Evolutionary conservation across 2,888 invertebrate species (phyloP).

Genomic region (Netelia inedita): DNA sequence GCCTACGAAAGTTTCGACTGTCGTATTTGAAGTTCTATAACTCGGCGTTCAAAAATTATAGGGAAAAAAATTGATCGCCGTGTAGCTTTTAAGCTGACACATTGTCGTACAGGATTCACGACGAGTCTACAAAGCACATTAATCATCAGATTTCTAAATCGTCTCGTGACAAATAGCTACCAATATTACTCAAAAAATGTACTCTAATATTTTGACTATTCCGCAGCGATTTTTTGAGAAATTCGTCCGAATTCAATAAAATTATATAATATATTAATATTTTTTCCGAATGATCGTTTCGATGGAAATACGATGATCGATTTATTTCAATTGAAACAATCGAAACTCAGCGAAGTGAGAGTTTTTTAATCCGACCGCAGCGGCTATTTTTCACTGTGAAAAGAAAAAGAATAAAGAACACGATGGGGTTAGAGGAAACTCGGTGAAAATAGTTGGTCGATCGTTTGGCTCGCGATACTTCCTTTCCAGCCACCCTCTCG

Average conservation of each 20-base stretch:
- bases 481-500: conserved; percentile 22
- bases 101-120: too few relatives aligned
- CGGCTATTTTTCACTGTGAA: neutral
- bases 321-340: neutral
- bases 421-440: neutral
- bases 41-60: conserved; percentile 1
- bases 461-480: conserved; percentile 33
- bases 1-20: neutral
- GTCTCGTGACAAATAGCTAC: too few relatives aligned
- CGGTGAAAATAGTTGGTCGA: conserved; percentile 28
- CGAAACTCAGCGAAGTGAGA: neutral
- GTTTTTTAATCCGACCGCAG: neutral
- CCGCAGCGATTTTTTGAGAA: too few relatives aligned
- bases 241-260: too few relatives aligned
- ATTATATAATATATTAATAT: too few relatives aligned
- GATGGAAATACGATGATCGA: neutral
- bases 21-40: neutral
- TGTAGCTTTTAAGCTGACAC: neutral
- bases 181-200: too few relatives aligned
- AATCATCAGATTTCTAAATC: too few relatives aligned
- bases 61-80: neutral
- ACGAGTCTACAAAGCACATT: too few relatives aligned
- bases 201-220: too few relatives aligned
- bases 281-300: too few relatives aligned
- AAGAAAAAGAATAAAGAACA: neutral